phyloP scores from a whole-genome alignment of 2,797 vertebrate genomes.

The Leontocebus nigricollis region DNA sequence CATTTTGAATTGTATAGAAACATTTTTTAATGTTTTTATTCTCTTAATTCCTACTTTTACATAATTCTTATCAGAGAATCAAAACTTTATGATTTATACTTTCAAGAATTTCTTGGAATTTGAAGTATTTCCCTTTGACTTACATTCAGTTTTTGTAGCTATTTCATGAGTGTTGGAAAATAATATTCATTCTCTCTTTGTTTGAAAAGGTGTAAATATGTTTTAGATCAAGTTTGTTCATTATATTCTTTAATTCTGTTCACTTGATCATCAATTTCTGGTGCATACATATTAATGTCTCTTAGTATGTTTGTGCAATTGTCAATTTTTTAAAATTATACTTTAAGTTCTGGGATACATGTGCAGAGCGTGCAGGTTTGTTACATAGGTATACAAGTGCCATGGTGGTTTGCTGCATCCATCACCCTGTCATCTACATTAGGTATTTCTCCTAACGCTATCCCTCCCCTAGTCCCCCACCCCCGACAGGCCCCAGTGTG shows the following conservation, averaged over 20 bases:
- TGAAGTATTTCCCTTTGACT: neutral
- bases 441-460: too few relatives aligned
- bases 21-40: neutral
- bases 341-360: too few relatives aligned
- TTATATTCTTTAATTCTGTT: neutral
- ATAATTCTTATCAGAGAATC: neutral
- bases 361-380: too few relatives aligned
- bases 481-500: too few relatives aligned
- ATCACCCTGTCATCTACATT: too few relatives aligned
- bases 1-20: neutral
- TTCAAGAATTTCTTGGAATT: conserved; percentile 31
- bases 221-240: neutral
- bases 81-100: neutral
- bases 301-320: neutral
- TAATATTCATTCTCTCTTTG: neutral
- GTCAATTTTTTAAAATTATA: neutral
- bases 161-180: neutral
- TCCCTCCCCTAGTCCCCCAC: too few relatives aligned
- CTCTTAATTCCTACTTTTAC: neutral
- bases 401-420: too few relatives aligned
- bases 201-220: neutral
- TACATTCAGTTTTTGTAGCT: neutral
- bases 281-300: neutral
- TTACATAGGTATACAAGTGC: too few relatives aligned
- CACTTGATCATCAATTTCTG: neutral